phyloP scores from a whole-genome alignment of 1,140 invertebrate genomes.

The Drosophila orena region DNA sequence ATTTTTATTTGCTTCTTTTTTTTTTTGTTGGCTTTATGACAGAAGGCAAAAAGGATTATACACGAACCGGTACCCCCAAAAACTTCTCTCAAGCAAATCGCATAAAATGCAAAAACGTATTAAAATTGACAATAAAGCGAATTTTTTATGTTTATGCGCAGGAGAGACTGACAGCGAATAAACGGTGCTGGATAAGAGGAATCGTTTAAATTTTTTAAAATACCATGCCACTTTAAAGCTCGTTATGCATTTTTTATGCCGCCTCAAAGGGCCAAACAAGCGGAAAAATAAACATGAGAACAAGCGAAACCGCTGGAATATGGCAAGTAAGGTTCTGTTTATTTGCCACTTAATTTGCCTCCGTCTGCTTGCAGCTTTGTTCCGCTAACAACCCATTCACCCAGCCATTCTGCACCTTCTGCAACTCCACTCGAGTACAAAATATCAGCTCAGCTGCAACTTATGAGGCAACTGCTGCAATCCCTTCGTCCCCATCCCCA shows the following conservation, averaged over 20 bases:
- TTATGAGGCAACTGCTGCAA: slow-evolving; percentile 50
- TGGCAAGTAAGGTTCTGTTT: slow-evolving; percentile 66
- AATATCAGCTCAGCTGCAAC: slow-evolving; percentile 75
- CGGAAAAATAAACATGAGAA: slow-evolving; percentile 33
- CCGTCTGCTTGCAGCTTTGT: slow-evolving; percentile 63
- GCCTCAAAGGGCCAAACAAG: slow-evolving; percentile 39
- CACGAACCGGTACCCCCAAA: slow-evolving; percentile 11
- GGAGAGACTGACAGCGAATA: slow-evolving; percentile 13
- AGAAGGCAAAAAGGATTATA: slow-evolving; percentile 60
- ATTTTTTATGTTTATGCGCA: slow-evolving; percentile 73
- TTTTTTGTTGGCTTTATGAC: slow-evolving; percentile 46
- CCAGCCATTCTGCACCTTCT: slow-evolving; percentile 20
- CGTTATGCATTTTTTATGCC: slow-evolving; percentile 75
- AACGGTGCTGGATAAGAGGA: slow-evolving; percentile 7
- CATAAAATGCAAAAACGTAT: slow-evolving; percentile 81
- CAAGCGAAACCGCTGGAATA: slow-evolving; percentile 35
- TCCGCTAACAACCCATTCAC: neutral
- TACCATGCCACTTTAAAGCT: slow-evolving; percentile 68
- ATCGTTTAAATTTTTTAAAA: slow-evolving; percentile 68
- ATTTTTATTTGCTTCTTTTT: slow-evolving; percentile 28
- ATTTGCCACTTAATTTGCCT: slow-evolving; percentile 78
- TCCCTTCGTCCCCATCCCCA: neutral
- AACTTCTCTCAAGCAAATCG: slow-evolving; percentile 60
- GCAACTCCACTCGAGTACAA: slow-evolving; percentile 65
- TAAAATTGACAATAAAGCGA: slow-evolving; percentile 83